Conservation (phyloP, 2,113 vertebrate genomes). For the Microtus pennsylvanicus region DNA sequence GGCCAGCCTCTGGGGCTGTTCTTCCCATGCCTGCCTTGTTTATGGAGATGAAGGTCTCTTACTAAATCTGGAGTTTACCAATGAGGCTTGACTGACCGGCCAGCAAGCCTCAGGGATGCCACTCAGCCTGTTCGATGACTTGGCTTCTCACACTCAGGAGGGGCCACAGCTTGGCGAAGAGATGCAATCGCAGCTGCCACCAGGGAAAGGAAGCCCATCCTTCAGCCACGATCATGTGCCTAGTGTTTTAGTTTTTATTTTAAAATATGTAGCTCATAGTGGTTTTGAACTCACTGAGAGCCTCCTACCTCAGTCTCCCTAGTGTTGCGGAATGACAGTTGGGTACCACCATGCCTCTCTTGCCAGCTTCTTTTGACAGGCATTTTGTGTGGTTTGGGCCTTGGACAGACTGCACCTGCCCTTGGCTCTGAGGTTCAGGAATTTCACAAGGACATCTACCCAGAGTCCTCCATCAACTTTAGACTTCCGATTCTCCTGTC, state of each 20-base stretch:
- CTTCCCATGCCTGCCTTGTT: background rate
- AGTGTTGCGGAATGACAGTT: background rate
- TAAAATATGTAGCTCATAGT: background rate
- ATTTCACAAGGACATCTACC: background rate
- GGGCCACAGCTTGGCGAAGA: slow-evolving; percentile 68
- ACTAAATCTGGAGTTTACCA: background rate
- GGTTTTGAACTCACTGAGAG: background rate
- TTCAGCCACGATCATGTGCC: background rate
- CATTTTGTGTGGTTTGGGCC: background rate
- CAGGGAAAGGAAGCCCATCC: slow-evolving; percentile 38
- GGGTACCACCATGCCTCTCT: background rate
- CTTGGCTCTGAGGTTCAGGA: background rate
- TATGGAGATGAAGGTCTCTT: background rate
- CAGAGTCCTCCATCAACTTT: background rate
- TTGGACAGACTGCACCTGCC: background rate
- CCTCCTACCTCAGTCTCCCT: background rate
- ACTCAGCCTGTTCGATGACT: slow-evolving; percentile 78
- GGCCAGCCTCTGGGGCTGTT: background rate
- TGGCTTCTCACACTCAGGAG: slow-evolving; percentile 69
- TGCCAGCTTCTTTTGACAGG: background rate
- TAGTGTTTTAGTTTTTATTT: background rate
- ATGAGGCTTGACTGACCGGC: background rate
- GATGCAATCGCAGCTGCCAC: slow-evolving; percentile 58
- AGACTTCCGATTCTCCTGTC: background rate
- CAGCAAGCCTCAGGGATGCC: slow-evolving; percentile 50